Base-by-base conservation (phyloP, 2,113 vertebrate species). In the Phasianus colchicus region DNA sequence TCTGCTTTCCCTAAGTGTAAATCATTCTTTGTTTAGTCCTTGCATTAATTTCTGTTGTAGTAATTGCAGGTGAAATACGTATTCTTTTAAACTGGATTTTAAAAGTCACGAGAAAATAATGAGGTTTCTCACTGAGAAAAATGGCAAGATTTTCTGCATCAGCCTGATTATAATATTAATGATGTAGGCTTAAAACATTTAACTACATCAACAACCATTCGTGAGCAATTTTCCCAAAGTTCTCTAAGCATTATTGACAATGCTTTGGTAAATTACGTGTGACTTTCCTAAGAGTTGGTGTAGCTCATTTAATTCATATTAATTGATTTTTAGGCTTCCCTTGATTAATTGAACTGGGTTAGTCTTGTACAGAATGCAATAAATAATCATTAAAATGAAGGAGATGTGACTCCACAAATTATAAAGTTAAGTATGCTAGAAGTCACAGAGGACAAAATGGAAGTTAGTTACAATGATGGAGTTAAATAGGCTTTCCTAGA, bases 251-350 rank as follows among this genome's bases (percentile, higher is more conserved):
- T 96, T 98, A 98, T 98, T 98, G 98, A 98, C 98, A 98, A 93
- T 95, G 85, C 93, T 97, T 98, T 98, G 97, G 98, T 99, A 98
- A 99, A 98, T 99, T 98, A 99, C 98, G 98, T 98, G 98, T 98
- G 98, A 98, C 97, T 98, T 98, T 98, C 98, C 97, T 97, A 97
- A 96, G 98, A 98, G 96, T 98, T 98, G 98, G 98, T 98, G 98
- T 98, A 98, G 97, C 98, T 98, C 98, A 98, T 99, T 99, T 99
- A 98, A 98, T 99, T 98, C 98, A 97, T 98, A 98, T 98, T 98
- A 99, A 99, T 99, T 99, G 99, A 99, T 99, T 97, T 98, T 98
- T 98, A 98, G 97, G 97, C 98, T 98, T 96, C 97, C 94, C 95
- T 96, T 99, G 99, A 99, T 99, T 98, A 99, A 99, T 99, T 98